phyloP scores from a whole-genome alignment of 2,113 vertebrate genomes.

The Bostrychus sinensis region DNA sequence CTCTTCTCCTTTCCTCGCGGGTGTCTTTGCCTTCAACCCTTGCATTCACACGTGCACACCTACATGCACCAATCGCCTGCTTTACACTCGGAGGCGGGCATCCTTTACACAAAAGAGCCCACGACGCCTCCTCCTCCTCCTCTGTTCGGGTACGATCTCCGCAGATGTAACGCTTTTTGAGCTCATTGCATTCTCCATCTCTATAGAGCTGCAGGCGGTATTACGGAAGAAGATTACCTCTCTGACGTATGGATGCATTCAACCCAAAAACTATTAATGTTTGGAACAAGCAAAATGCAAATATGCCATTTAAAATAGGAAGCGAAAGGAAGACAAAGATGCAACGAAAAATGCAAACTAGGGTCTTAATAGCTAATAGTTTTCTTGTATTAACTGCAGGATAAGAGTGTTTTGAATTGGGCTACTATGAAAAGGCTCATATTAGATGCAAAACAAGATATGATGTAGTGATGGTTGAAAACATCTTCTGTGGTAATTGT shows the following conservation, averaged over 20 bases:
- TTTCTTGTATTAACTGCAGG: neutral
- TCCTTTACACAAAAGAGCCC: slow-evolving; percentile 49
- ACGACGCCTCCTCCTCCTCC: slow-evolving; percentile 32
- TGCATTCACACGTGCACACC: slow-evolving; percentile 64
- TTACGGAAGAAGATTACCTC: slow-evolving; percentile 36
- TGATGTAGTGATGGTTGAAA: slow-evolving; percentile 5
- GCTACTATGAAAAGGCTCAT: neutral
- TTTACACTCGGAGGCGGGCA: slow-evolving; percentile 46
- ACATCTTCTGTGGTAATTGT: slow-evolving; percentile 20
- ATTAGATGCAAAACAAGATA: neutral
- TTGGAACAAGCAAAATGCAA: slow-evolving; percentile 22
- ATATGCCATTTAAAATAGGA: slow-evolving; percentile 7
- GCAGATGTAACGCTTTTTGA: slow-evolving; percentile 13
- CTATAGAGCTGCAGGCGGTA: slow-evolving; percentile 24
- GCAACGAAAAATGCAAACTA: neutral
- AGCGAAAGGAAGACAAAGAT: neutral
- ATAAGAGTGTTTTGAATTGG: no score
- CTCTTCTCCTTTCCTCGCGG: slow-evolving; percentile 32
- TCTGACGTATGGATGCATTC: slow-evolving; percentile 34
- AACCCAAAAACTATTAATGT: slow-evolving; percentile 27
- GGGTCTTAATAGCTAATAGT: neutral
- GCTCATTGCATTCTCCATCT: slow-evolving; percentile 4
- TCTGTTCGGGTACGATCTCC: slow-evolving; percentile 1
- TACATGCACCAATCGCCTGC: slow-evolving; percentile 57
- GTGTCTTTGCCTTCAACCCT: slow-evolving; percentile 54